Evolutionary conservation across 2,797 vertebrate genomes (phyloP).

Genomic region (Eidolon dupreanum): DNA sequence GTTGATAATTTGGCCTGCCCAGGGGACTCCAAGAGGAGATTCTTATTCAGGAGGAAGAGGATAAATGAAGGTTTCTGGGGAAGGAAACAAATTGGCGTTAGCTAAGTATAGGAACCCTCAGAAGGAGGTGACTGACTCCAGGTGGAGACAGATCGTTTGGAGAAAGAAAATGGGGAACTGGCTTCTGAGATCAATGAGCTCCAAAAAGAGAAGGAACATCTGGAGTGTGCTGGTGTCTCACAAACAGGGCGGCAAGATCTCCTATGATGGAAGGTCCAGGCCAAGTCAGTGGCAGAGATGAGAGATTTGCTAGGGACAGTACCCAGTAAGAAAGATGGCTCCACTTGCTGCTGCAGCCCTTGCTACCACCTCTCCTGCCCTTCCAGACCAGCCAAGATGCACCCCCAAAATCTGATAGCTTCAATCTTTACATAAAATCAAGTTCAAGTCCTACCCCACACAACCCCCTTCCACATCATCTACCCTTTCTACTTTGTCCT

Average conservation of each 20-base stretch:
- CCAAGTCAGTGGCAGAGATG: constrained; percentile 79
- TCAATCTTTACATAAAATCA: constrained; percentile 93
- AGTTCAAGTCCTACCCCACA: constrained; percentile 86
- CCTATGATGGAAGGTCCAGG: constrained; percentile 87
- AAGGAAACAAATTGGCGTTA: neutral
- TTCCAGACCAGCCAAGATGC: constrained; percentile 88
- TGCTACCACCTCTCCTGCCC: constrained; percentile 81
- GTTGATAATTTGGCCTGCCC: neutral
- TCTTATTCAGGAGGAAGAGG: neutral
- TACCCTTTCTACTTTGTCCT: constrained; percentile 98
- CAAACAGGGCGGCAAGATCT: constrained; percentile 93
- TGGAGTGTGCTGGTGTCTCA: constrained; percentile 96
- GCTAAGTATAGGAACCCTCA: neutral
- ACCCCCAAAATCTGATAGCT: constrained; percentile 88
- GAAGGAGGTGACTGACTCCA: neutral
- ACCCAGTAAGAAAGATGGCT: constrained; percentile 91
- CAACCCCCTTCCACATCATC: constrained; percentile 90
- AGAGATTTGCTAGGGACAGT: constrained; percentile 90
- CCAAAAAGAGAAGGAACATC: constrained; percentile 94
- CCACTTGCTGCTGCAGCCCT: constrained; percentile 85
- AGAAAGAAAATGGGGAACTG: constrained; percentile 95
- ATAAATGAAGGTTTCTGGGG: neutral
- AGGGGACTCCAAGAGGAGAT: neutral
- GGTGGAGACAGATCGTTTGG: constrained; percentile 94
- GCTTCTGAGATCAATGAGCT: constrained; percentile 96